A percentile compares a stretch with the other conserved stretches of the same genome.
Evolutionary conservation across 2,888 invertebrate species (phyloP).

Genomic region (Mechanitis messenoides): DNA sequence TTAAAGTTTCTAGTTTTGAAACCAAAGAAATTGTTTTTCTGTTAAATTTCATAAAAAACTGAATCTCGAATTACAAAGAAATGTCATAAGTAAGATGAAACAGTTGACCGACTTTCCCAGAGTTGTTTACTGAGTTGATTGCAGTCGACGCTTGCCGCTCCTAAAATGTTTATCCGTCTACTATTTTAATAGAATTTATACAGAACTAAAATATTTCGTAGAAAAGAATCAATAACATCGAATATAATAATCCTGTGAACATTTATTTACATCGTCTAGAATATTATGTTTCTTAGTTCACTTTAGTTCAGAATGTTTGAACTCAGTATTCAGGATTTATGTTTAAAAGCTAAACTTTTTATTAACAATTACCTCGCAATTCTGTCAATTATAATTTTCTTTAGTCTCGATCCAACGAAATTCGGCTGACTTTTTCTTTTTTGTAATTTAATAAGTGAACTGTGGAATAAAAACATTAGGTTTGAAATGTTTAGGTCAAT

Average conservation of each 20-base stretch:
- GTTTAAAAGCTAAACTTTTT: conserved; percentile 4
- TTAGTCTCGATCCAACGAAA: conserved; percentile 9
- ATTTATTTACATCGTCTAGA: too few relatives aligned
- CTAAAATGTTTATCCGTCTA: conserved; percentile 1
- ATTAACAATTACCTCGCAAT: conserved; percentile 1
- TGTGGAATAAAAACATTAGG: not conserved
- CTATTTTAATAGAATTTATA: not conserved
- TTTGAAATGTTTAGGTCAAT: too few relatives aligned
- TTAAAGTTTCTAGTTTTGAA: not conserved
- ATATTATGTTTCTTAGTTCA: not conserved
- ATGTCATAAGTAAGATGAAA: conserved; percentile 14
- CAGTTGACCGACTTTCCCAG: conserved; percentile 21
- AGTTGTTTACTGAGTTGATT: conserved; percentile 34
- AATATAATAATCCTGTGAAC: too few relatives aligned
- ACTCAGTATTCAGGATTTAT: conserved; percentile 1
- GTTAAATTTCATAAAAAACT: not conserved
- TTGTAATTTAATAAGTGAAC: conserved; percentile 1
- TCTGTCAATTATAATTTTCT: conserved; percentile 2
- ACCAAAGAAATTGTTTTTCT: not conserved
- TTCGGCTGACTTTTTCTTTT: conserved; percentile 1
- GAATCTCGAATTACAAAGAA: conserved; percentile 8
- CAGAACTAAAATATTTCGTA: not conserved
- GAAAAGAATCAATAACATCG: not conserved
- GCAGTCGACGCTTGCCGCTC: conserved; percentile 2
- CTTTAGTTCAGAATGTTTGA: not conserved